A percentile compares a stretch with the other conserved stretches of the same genome.
Evolutionary conservation across 2,797 vertebrate genomes (phyloP).

Genomic region (Taeniopygia guttata): DNA sequence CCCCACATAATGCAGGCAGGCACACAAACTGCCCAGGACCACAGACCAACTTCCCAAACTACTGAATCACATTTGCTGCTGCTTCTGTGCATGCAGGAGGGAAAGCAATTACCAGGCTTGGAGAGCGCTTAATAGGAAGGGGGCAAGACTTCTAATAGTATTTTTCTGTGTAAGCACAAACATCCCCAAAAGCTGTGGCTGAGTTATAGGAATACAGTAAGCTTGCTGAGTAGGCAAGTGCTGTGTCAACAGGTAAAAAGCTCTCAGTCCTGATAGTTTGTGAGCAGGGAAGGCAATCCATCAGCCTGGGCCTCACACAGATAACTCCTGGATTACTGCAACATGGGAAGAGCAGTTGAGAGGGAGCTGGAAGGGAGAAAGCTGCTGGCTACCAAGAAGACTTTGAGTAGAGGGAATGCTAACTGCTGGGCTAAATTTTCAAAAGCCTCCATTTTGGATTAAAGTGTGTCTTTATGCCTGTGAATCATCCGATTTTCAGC

Average conservation of each 20-base stretch:
- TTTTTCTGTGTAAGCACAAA: slow-evolving; percentile 27
- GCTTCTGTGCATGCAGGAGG: neutral
- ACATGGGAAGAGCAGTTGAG: neutral
- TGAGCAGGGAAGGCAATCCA: neutral
- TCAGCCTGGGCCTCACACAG: neutral
- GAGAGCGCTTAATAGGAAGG: neutral
- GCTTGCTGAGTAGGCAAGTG: slow-evolving; percentile 17
- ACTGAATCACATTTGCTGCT: neutral
- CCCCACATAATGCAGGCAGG: neutral
- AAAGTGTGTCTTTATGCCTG: neutral
- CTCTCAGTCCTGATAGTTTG: neutral
- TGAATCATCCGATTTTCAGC: neutral
- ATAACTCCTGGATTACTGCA: neutral
- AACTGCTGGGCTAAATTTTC: neutral
- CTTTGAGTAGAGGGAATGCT: neutral
- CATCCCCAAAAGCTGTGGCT: slow-evolving; percentile 30
- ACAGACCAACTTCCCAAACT: neutral
- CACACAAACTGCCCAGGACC: neutral
- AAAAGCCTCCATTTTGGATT: neutral
- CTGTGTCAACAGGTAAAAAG: slow-evolving; percentile 27
- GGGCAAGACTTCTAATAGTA: neutral
- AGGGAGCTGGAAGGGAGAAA: neutral
- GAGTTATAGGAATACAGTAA: slow-evolving; percentile 17
- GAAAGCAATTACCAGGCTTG: slow-evolving; percentile 23
- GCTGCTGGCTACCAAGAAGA: neutral